phyloP scores from a whole-genome alignment of 2,888 invertebrate species.

The Campoletis raptor region DNA sequence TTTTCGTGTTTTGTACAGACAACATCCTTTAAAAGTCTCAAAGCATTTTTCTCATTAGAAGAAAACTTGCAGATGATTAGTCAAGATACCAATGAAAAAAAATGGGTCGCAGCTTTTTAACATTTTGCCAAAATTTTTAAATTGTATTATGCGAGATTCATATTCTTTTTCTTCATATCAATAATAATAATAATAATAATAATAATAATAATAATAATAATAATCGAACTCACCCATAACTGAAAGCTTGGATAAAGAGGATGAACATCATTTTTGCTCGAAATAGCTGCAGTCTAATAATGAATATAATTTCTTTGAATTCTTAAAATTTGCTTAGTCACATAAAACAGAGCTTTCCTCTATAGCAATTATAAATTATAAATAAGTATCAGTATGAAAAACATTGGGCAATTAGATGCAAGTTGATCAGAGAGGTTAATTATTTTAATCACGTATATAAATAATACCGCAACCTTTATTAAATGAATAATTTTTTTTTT shows the following conservation, averaged over 20 bases:
- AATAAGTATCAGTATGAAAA: not conserved
- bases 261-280: not conserved
- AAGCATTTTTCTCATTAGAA: no score
- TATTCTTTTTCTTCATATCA: no score
- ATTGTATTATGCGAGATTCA: no score
- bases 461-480: conserved; percentile 66
- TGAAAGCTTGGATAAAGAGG: not conserved
- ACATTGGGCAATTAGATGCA: not conserved
- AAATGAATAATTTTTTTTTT: conserved; percentile 35
- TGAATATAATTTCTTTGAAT: not conserved
- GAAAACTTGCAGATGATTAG: no score
- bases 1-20: not conserved
- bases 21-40: not conserved
- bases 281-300: no score
- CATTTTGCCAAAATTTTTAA: no score
- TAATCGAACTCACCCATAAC: not conserved
- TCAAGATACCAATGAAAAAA: no score
- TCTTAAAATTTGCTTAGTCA: not conserved
- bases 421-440: not conserved
- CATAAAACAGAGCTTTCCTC: not conserved
- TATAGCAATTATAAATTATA: not conserved
- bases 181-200: not conserved
- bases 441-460: not conserved
- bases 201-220: not conserved
- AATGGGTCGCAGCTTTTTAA: no score